Percentiles rank a stretch among this genome's conserved stretches.
Conservation (phyloP, 2,888 invertebrate genomes). For the Ichneumoninae sp. region DNA sequence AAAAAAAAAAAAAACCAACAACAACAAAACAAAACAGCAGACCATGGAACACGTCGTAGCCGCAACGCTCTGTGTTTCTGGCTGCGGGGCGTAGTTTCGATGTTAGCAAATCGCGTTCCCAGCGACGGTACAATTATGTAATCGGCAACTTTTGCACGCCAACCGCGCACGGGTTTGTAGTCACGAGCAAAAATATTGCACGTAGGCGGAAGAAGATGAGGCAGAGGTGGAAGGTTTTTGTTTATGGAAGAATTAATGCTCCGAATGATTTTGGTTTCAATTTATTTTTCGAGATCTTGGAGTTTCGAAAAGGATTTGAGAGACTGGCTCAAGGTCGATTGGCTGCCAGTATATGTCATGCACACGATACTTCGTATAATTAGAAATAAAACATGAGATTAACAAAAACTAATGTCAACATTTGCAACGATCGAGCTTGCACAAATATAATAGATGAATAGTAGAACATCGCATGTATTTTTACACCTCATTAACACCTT, state of each 20-base stretch:
- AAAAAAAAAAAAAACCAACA: neutral
- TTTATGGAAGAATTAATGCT: neutral
- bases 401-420: too few relatives aligned
- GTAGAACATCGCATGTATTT: too few relatives aligned
- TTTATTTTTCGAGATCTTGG: neutral
- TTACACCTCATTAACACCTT: too few relatives aligned
- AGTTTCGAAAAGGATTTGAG: too few relatives aligned
- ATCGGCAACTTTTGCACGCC: conserved; percentile 15
- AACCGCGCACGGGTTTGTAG: neutral
- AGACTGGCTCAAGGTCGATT: too few relatives aligned
- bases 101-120: neutral
- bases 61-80: neutral
- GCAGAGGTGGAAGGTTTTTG: neutral
- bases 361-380: too few relatives aligned
- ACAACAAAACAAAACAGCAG: neutral
- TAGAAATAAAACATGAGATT: too few relatives aligned
- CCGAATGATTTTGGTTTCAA: neutral
- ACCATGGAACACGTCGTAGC: neutral
- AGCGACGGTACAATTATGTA: neutral
- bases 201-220: neutral
- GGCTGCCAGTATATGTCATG: too few relatives aligned
- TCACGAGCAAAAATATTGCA: neutral
- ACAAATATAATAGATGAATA: too few relatives aligned
- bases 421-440: too few relatives aligned
- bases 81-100: neutral